Conservation (phyloP, 1,140 invertebrate genomes). For the Psilanteris sp. region DNA sequence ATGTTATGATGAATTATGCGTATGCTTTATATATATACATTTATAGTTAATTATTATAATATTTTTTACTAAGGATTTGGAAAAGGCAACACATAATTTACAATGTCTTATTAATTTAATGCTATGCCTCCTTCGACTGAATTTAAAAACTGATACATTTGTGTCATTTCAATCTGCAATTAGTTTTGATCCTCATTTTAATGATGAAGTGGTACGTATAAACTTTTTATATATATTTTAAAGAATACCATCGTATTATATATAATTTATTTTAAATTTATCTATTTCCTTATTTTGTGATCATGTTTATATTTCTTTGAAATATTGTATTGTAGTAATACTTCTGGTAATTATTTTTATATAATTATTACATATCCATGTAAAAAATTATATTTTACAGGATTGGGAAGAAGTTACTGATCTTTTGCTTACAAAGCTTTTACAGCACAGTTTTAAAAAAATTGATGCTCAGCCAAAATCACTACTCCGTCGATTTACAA, state of each 20-base stretch:
- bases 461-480: slow-evolving; percentile 18
- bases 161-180: slow-evolving; percentile 18
- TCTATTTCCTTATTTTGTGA: no score
- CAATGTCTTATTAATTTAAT: slow-evolving; percentile 30
- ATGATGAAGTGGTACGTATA: slow-evolving; percentile 31
- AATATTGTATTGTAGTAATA: background rate
- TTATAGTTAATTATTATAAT: no score
- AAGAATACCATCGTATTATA: no score
- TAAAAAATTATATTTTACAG: slow-evolving; percentile 5
- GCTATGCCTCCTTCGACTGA: slow-evolving; percentile 9
- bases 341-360: no score
- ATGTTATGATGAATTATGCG: no score
- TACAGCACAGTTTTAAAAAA: slow-evolving; percentile 36
- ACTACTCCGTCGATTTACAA: slow-evolving; percentile 8
- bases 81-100: slow-evolving; percentile 31
- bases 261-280: no score
- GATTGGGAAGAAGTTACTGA: slow-evolving; percentile 45
- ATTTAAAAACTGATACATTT: slow-evolving; percentile 21
- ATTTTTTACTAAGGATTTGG: no score
- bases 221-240: background rate
- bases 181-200: slow-evolving; percentile 16
- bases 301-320: no score
- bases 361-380: no score
- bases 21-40: no score
- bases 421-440: slow-evolving; percentile 33